Evolutionary conservation across 2,888 invertebrate genomes (phyloP), one percentile per base, ranked within the genome.

Genomic region (Diarsia dahlii): DNA sequence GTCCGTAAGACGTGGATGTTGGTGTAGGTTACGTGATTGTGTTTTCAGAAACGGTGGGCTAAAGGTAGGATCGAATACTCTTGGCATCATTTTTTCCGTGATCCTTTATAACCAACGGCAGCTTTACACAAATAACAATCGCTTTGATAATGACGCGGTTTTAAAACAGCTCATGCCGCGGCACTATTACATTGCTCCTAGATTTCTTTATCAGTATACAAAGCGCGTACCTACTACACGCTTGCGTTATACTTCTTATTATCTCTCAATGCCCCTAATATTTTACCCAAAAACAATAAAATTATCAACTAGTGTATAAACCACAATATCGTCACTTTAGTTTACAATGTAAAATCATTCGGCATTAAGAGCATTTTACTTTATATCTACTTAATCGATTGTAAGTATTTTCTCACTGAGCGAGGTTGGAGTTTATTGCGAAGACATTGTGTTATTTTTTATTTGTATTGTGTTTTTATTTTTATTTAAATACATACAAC

Each of bases 281-380:
- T 67, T 70, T 63, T 56, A 54, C 76, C 34, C 2, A 28, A 56
- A 71, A 52, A 58, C 28, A 56, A 63, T 81, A 39, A 48, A 77
- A 64, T 45, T 67, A 82, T 13, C 13, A 65, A 52, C 81, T 74
- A 81, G 48, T 45, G 65, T 81, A 76, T 60, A 69, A 60, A 75
- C 62, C 39, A 68, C 48, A 76, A 45, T 54, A 76, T 80, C 28
- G 23, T 65, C 39, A 82, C 77, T 80, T 63, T 79, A 71, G 45
- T 80, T 78, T 80, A 63, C 56, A 77, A 54, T 64, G 46, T 58
- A 50, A n/a, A 46, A 67, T 52, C 50, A 75, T 62, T 76, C 20
- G 60, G 34, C 56, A 8, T 50, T 76, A 60, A 34, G 15, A 54
- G 54, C 71, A 73, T 46, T 28, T 60, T 58, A 48, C 18, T 80